Evolutionary conservation across 2,888 invertebrate genomes (phyloP).

Genomic region (Drosophila stalkeri): DNA sequence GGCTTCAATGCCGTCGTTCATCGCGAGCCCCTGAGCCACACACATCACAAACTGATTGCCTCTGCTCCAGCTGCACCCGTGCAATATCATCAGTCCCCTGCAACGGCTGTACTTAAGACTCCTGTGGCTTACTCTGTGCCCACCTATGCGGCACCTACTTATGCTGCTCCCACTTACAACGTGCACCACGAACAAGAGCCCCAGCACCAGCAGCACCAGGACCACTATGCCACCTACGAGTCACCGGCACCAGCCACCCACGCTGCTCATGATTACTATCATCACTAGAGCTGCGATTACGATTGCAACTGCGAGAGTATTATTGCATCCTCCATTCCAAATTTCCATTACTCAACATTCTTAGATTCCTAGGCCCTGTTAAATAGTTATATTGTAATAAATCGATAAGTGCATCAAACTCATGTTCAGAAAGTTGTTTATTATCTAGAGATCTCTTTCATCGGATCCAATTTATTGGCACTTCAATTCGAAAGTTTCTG

Average conservation of each 20-base stretch:
- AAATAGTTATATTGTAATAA: slow-evolving; percentile 61
- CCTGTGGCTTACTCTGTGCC: slow-evolving; percentile 61
- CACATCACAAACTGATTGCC: slow-evolving; percentile 66
- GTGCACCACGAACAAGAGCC: slow-evolving; percentile 52
- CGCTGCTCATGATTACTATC: slow-evolving; percentile 72
- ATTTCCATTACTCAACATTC: slow-evolving; percentile 32
- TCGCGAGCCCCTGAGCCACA: slow-evolving; percentile 77
- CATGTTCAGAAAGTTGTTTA: background rate
- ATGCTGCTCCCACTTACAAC: slow-evolving; percentile 47
- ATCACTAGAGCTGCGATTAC: slow-evolving; percentile 61
- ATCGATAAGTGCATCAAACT: slow-evolving; percentile 26
- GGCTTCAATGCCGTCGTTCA: slow-evolving; percentile 84
- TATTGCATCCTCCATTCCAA: slow-evolving; percentile 57
- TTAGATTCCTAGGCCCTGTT: slow-evolving; percentile 54
- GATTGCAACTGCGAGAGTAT: slow-evolving; percentile 54
- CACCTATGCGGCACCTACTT: slow-evolving; percentile 60
- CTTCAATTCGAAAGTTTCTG: too few species aligned
- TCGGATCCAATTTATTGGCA: too few species aligned
- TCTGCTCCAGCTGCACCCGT: slow-evolving; percentile 54
- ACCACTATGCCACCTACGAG: slow-evolving; percentile 72
- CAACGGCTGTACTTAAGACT: slow-evolving; percentile 53
- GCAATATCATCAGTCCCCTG: slow-evolving; percentile 73
- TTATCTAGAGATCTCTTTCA: background rate
- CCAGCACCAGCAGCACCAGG: slow-evolving; percentile 62
- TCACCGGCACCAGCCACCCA: slow-evolving; percentile 63